Conservation (phyloP, 2,888 invertebrate genomes). For the Ennomos erosarius region DNA sequence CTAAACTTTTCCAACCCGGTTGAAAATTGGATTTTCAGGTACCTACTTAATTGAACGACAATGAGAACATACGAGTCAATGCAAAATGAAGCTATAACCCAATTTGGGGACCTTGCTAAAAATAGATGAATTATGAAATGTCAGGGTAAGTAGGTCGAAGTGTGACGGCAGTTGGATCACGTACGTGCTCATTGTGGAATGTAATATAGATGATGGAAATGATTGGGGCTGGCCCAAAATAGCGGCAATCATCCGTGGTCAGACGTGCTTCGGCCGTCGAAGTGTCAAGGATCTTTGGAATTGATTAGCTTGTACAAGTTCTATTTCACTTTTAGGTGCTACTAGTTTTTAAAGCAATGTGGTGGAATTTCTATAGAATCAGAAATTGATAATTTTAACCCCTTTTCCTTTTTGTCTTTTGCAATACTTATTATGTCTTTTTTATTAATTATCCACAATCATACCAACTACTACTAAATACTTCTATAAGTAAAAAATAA, state of each 20-base stretch:
- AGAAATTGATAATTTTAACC: no score
- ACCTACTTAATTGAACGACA: no score
- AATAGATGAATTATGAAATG: slow-evolving; percentile 58
- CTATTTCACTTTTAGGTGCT: slow-evolving; percentile 22
- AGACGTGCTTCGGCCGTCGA: slow-evolving; percentile 54
- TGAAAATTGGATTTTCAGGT: no score
- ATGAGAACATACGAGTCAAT: slow-evolving; percentile 21
- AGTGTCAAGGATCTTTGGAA: slow-evolving; percentile 64
- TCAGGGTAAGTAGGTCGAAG: slow-evolving; percentile 60
- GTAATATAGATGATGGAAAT: slow-evolving; percentile 56
- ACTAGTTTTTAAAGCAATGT: slow-evolving; percentile 16
- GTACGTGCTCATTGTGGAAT: slow-evolving; percentile 58
- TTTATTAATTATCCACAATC: no score
- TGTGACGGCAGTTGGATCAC: slow-evolving; percentile 61
- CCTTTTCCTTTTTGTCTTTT: no score
- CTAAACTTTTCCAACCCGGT: no score
- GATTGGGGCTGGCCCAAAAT: slow-evolving; percentile 62
- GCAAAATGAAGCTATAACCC: slow-evolving; percentile 40
- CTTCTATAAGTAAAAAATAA: no score
- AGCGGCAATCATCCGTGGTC: slow-evolving; percentile 53
- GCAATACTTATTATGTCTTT: no score
- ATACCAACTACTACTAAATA: no score
- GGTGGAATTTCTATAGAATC: background rate
- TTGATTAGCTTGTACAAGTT: slow-evolving; percentile 39
- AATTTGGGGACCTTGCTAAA: slow-evolving; percentile 49